These are phyloP conservation scores for Drosophila ironensis DNA, from an alignment of 1,140 invertebrate genomes.

Conservation along the genomic window DNA sequence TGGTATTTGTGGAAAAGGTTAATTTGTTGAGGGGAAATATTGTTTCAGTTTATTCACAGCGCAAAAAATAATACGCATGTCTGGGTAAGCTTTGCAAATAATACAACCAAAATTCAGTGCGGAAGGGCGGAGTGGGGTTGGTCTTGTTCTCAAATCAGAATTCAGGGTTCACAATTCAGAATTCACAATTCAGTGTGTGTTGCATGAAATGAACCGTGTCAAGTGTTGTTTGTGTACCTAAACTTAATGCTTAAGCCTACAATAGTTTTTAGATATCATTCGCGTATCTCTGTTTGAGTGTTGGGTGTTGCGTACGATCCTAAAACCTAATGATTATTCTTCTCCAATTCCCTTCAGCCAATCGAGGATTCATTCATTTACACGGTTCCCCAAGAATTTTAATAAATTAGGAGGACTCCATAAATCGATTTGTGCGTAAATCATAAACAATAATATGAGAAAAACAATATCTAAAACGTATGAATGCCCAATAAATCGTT, in stretches of 20 bases:
- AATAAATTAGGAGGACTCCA: constrained; percentile 7
- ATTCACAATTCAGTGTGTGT: constrained; percentile 3
- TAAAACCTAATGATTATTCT: constrained; percentile 46
- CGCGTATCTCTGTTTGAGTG: background rate
- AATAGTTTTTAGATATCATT: constrained; percentile 45
- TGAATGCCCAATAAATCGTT: background rate
- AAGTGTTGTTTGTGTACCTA: constrained; percentile 42
- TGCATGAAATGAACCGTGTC: constrained; percentile 2
- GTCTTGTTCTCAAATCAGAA: constrained; percentile 23
- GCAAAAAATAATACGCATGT: constrained; percentile 20
- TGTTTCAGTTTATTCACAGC: constrained; percentile 26
- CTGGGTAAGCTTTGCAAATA: too few relatives aligned
- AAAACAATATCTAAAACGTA: constrained; percentile 26
- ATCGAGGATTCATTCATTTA: constrained; percentile 23
- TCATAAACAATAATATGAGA: constrained; percentile 30
- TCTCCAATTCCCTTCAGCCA: constrained; percentile 4
- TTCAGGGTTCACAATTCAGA: background rate
- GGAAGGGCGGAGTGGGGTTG: constrained; percentile 23
- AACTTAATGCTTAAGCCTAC: constrained; percentile 41
- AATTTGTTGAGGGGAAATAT: constrained; percentile 13
- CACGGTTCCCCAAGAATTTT: too few relatives aligned
- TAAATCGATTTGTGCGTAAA: constrained; percentile 28
- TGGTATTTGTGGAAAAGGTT: constrained; percentile 30
- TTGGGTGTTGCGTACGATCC: constrained; percentile 33
- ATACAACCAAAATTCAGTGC: too few relatives aligned